Conservation (phyloP, 2,113 vertebrate species). For the Pongo abelii region DNA sequence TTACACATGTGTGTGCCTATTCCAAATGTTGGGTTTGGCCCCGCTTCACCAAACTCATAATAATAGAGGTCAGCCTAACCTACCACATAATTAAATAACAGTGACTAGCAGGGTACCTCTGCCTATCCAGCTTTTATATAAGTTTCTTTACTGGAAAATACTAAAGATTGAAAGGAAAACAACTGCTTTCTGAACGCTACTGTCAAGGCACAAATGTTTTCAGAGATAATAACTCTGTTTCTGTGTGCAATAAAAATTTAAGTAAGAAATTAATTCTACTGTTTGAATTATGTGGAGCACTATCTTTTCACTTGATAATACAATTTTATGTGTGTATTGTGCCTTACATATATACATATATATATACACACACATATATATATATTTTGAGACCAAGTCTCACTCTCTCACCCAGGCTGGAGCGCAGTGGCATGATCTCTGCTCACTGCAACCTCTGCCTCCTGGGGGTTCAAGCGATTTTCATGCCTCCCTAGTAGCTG, state of each 20-base stretch:
- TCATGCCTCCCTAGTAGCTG: no score
- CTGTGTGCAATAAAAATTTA: background rate
- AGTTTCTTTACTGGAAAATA: background rate
- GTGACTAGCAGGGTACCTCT: background rate
- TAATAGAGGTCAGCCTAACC: background rate
- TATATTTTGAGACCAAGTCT: no score
- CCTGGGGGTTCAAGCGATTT: no score
- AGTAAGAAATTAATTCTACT: background rate
- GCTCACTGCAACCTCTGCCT: no score
- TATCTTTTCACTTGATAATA: background rate
- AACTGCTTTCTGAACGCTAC: background rate
- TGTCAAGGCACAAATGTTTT: background rate
- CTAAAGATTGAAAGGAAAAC: background rate
- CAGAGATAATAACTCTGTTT: background rate
- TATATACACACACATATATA: no score
- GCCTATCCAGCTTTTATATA: background rate
- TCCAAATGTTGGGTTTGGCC: conserved; percentile 36
- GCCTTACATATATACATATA: background rate
- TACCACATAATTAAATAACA: background rate
- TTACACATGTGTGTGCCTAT: background rate
- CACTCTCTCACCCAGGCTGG: no score
- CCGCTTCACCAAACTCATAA: background rate
- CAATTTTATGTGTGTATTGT: background rate
- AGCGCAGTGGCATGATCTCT: no score
- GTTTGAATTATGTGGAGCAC: background rate